Evolutionary conservation across 2,113 vertebrate genomes (phyloP), one percentile per base, ranked within the genome.

Genomic region (Microtus pennsylvanicus): DNA sequence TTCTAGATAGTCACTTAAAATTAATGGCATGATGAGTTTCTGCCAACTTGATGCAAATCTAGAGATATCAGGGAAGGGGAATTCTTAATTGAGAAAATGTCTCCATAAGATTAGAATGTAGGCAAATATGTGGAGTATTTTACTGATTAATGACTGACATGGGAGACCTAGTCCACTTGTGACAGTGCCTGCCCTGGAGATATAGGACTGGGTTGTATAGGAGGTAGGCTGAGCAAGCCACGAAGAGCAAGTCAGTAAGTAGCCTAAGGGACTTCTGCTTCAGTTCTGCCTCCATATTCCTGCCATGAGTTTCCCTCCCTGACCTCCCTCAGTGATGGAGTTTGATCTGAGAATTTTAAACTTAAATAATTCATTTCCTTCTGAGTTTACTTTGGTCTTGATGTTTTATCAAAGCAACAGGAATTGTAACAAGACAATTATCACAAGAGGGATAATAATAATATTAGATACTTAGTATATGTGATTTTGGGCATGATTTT

Each of bases 401-500:
- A 14, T 42, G 24, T 83, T 30, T 63, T 30, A 63, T 45, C 13
- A 19, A 30, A 45, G 38, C 13, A 10, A 83, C 24, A 45, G n/a
- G 65, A 42, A 42, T 30, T 45, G 3, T 63, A 42, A 45, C 13
- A 65, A 63, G 14, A 42, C 58, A 63, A 61, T 69, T 85, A 89
- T 26, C 85, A 13, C n/a, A 70, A 87, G 52, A 87, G 35, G 83
- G 38, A 47, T 22, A 58, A 6, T 1, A 38, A 65, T 28, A 55
- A 63, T 47, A 24, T 74, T 91, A 89, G 35, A 13, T 1, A 70
- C 19, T 81, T 88, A 72, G 6, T 58, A 61, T 70, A n/a, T 90
- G 42, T 75, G 17, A 78, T 86, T 89, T 87, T 78, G 93, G 58
- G 17, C 74, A 9, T 87, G 90, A 58, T 91, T 58, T 85, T 33